A percentile compares a stretch with the other conserved stretches of the same genome.
Conservation (phyloP, 2,888 invertebrate species). For the Troilus luridus region DNA sequence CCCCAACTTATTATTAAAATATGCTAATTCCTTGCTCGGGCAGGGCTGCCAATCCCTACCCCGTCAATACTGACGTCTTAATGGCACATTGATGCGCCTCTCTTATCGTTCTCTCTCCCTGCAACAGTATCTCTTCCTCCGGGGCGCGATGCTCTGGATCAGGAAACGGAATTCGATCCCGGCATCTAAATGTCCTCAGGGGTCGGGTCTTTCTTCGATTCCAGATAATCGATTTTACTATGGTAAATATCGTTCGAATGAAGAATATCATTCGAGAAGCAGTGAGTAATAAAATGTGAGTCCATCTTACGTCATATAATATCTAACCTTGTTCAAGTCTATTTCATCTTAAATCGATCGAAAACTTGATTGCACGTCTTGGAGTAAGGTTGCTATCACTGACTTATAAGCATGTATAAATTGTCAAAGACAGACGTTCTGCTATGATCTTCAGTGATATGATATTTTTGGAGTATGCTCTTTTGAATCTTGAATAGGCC, state of each 20-base stretch:
- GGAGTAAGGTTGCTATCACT: no score
- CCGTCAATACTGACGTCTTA: conserved; percentile 50
- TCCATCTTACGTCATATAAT: no score
- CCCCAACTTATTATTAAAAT: conserved; percentile 66
- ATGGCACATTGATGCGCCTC: conserved; percentile 43
- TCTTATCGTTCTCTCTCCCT: conserved; percentile 20
- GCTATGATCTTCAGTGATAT: no score
- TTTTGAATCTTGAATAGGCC: no score
- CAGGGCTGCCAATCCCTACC: conserved; percentile 38
- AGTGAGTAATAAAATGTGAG: no score
- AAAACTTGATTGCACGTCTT: no score
- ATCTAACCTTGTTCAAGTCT: no score
- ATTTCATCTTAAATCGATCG: no score
- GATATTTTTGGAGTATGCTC: no score
- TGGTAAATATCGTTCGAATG: not conserved
- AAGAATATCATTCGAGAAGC: not conserved
- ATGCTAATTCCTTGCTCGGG: conserved; percentile 64
- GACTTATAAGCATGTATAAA: no score
- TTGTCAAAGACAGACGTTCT: no score
- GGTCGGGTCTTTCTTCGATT: not conserved
- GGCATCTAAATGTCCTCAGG: conserved; percentile 32
- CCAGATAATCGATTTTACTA: not conserved
- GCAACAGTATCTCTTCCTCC: conserved; percentile 12
- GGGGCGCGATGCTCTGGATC: not conserved
- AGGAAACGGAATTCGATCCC: not conserved